Conservation (phyloP, 2,888 invertebrate species). For the Myopa tessellatipennis region DNA sequence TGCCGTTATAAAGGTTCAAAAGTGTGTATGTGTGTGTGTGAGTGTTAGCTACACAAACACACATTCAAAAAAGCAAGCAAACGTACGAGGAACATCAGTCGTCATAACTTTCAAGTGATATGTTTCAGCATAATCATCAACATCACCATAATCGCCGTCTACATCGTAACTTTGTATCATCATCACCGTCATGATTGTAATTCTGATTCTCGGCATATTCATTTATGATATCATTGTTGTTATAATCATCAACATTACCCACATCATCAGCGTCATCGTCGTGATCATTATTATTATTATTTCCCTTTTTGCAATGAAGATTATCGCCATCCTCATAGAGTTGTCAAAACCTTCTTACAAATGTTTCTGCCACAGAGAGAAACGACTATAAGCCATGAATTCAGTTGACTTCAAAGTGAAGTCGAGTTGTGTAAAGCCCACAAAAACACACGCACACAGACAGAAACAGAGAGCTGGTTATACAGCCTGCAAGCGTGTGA, state of each 20-base stretch:
- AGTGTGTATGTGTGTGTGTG: not conserved
- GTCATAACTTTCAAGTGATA: slow-evolving; percentile 5
- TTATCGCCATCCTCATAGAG: not conserved
- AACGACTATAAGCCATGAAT: not conserved
- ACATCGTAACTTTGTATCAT: no score
- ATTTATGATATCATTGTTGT: not conserved
- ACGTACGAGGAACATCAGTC: not conserved
- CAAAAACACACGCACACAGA: no score
- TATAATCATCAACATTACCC: not conserved
- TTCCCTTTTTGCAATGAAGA: no score
- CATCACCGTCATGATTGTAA: no score
- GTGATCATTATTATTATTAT: not conserved
- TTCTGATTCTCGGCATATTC: no score
- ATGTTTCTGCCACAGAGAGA: slow-evolving; percentile 3
- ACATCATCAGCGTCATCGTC: not conserved
- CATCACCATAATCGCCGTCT: not conserved
- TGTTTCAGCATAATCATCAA: not conserved
- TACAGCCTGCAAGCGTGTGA: not conserved
- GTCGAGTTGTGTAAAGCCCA: not conserved
- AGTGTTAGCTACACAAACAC: no score
- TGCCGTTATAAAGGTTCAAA: not conserved
- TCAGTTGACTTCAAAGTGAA: not conserved
- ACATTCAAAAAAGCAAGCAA: not conserved
- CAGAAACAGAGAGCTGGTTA: not conserved
- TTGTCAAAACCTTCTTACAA: not conserved